Conservation (phyloP, 2,797 vertebrate species). For the Heteromormyrus szaboi region DNA sequence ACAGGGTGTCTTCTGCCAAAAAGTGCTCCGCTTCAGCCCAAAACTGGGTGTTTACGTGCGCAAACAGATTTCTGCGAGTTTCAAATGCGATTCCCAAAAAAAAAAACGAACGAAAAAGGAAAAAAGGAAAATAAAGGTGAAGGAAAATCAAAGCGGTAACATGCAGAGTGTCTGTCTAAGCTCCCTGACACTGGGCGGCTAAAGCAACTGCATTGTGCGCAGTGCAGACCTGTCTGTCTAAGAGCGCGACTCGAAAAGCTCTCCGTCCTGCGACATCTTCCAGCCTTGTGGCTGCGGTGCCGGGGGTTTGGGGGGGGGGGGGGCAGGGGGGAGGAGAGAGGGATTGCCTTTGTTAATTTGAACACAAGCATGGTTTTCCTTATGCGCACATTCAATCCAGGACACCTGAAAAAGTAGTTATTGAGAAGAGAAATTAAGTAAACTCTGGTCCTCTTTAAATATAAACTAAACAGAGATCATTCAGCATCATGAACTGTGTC, state of each 20-base stretch:
- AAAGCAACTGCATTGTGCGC: conserved; percentile 91
- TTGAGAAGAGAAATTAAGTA: neutral
- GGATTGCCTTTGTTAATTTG: conserved; percentile 54
- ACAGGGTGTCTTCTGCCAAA: conserved; percentile 65
- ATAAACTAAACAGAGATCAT: neutral
- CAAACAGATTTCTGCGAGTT: conserved; percentile 37
- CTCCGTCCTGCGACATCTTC: conserved; percentile 58
- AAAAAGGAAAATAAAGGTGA: neutral
- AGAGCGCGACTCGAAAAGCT: conserved; percentile 40
- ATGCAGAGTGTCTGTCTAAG: conserved; percentile 67
- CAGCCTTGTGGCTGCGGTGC: conserved; percentile 60
- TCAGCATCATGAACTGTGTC: neutral
- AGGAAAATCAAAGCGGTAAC: conserved; percentile 24
- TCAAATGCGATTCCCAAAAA: conserved; percentile 59
- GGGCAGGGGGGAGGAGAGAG: conserved; percentile 57
- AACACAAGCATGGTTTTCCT: conserved; percentile 34
- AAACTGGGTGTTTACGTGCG: conserved; percentile 36
- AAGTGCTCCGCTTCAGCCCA: conserved; percentile 64
- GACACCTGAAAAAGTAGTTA: conserved; percentile 19
- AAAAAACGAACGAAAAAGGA: conserved; percentile 27
- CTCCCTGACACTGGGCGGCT: conserved; percentile 76
- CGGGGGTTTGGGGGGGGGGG: conserved; percentile 39
- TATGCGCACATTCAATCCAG: conserved; percentile 28
- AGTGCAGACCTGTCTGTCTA: conserved; percentile 77
- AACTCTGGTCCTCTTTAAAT: neutral